Base-by-base conservation (phyloP, 2,113 vertebrate species). In the Calonectris borealis region DNA sequence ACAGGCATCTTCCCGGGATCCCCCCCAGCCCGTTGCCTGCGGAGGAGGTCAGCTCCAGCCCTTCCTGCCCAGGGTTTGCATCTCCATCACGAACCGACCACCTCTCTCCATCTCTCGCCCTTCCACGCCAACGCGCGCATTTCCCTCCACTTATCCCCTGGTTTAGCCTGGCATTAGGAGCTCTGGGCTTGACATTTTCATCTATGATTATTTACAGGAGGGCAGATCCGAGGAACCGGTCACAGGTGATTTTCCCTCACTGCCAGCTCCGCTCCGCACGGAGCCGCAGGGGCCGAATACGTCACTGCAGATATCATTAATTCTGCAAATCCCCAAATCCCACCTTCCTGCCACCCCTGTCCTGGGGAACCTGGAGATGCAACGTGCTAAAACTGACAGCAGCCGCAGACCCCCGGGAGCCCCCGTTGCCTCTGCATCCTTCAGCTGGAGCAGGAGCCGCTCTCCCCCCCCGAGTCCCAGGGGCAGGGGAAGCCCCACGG, bases 121-220 rank as follows among this genome's bases (percentile, higher is more conserved):
- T 93, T 90, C 69, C 86, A 73, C 34, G 1, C 26, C 73, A 42
- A 11, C 7, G 1, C 42, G 7, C 73, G 1, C 34, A 0, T 29
- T 76, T 76, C 66, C 49, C 83, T 42, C n/a, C 1, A 9, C 80
- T 79, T 54, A 42, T 75, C 61, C 76, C 92, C 92, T 96, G 94
- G 91, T 75, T 76, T 29, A 92, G 92, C 84, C 91, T 34, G 57
- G 55, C 86, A 44, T 83, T 14, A 77, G 94, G 68, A 97, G 94
- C 88, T 97, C 82, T 55, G 75, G 82, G 83, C 61, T 48, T 93
- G 96, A 97, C 93, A 95, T 96, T 96, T 97, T 66, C 96, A 97
- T 96, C 95, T 89, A 10, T 31, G 20, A 80, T 95, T 97, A 94
- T 97, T 97, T 97, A 93, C 96, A 91, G 93, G 62, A 75, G 93